These are phyloP conservation scores for Pterocles orientalis DNA, from an alignment of 2,113 vertebrate genomes.

Conservation along the genomic window DNA sequence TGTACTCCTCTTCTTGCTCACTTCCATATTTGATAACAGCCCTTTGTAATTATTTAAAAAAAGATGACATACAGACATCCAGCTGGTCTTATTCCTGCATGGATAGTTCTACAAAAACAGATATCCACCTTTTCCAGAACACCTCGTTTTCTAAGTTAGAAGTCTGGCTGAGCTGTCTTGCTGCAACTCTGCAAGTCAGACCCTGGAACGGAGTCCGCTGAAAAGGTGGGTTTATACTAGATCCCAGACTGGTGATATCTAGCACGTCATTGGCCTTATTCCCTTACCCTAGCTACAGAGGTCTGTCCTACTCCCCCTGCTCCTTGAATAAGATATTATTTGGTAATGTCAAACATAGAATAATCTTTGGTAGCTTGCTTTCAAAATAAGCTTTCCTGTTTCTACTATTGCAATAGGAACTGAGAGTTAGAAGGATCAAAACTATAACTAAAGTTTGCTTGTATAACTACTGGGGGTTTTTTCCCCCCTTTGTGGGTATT, in stretches of 20 bases:
- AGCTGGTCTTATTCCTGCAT: background rate
- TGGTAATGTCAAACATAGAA: fast-evolving
- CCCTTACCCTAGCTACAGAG: background rate
- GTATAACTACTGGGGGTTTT: background rate
- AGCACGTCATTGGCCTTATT: background rate
- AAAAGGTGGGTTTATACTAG: fast-evolving
- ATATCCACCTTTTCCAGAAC: background rate
- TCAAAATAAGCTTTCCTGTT: background rate
- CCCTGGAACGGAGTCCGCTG: background rate
- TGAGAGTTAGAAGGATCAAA: background rate
- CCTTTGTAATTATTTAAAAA: background rate
- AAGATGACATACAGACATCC: background rate
- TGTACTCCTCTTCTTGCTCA: background rate
- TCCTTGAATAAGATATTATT: background rate
- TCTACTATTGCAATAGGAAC: background rate
- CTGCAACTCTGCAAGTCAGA: background rate
- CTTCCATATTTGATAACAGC: background rate
- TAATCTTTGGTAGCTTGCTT: background rate
- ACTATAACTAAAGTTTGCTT: background rate
- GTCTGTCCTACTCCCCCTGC: background rate
- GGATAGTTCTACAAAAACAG: background rate
- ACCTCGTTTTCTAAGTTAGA: too few species aligned
- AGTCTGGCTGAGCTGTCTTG: background rate
- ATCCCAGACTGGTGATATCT: background rate
- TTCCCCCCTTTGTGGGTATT: background rate